Conservation (phyloP, 2,113 vertebrate species). For the human (Homo sapiens) region DNA sequence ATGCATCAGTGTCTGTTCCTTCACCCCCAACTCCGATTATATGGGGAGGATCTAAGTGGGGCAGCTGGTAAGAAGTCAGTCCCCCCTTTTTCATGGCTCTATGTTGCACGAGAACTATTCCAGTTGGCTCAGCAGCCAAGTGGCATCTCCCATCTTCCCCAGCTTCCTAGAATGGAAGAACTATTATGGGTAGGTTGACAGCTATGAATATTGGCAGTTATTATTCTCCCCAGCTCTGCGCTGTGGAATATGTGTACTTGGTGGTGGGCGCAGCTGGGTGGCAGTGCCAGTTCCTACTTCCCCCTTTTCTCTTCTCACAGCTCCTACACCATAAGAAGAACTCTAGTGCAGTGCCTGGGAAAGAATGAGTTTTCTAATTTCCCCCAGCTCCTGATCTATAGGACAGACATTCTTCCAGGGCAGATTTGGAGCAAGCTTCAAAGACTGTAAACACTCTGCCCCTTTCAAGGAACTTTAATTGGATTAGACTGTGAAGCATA, state of each 20-base stretch:
- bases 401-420: background rate
- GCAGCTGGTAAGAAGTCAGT: background rate
- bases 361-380: background rate
- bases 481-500: background rate
- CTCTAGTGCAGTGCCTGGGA: background rate
- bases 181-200: background rate
- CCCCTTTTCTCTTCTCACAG: background rate
- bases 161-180: background rate
- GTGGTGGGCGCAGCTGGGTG: background rate
- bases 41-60: background rate
- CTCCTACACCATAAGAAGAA: background rate
- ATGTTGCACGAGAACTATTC: background rate
- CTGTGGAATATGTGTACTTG: background rate
- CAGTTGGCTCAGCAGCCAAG: background rate
- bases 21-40: background rate
- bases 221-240: background rate
- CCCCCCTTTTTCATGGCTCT: background rate
- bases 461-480: background rate
- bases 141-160: background rate
- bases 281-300: background rate
- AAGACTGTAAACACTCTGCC: background rate
- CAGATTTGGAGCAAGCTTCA: background rate
- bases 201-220: background rate
- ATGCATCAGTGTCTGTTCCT: background rate
- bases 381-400: background rate